Base-by-base conservation (phyloP, 2,113 vertebrate species). In the Athene noctua region DNA sequence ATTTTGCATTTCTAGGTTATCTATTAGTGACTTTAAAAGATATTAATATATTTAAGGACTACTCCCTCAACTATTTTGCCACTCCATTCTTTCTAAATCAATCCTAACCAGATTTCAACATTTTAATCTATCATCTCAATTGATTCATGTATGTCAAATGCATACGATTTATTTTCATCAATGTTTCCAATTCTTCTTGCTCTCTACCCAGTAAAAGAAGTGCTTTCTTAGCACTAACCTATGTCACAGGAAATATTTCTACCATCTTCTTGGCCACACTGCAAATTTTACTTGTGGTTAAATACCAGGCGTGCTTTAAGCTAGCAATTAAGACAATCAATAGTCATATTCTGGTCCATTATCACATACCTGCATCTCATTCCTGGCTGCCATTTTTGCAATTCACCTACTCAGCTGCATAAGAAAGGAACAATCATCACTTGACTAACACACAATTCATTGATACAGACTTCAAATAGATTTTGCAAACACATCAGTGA, bases 281-380 rank as follows among this genome's bases (percentile, higher is more conserved):
- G 20, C 57, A 61, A 63, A 65, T 49, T 83, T 80, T 14, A 55
- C 11, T 70, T 49, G 11, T 13, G 54, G 52, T 57, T 61, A 44
- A 75, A 66, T 49, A 42, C 25, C 44, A 46, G 26, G 27, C 29
- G 8, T 18, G 16, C 12, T 82, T 80, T 63, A 78, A 80, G 19
- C 1, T 20, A 32, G 7, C 21, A 80, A 91, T 62, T 55, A 83
- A 79, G 82, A 25, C 16, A 83, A 90, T 10, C 18, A 80, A 40
- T 29, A 40, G 18, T 52, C 3, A 34, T 42, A 25, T 34, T 65
- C 57, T 40, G 46, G 8, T 89, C 21, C 79, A 83, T 30, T 86
- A 88, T 25, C 74, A 97, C 97, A 65, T 97, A 98, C 98, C 98
- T 98, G 97, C 62, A 95, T 74, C 87, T 97, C 94, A 36, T n/a